Base-by-base conservation (phyloP, 2,888 invertebrate species). In the Agonum fuliginosum region DNA sequence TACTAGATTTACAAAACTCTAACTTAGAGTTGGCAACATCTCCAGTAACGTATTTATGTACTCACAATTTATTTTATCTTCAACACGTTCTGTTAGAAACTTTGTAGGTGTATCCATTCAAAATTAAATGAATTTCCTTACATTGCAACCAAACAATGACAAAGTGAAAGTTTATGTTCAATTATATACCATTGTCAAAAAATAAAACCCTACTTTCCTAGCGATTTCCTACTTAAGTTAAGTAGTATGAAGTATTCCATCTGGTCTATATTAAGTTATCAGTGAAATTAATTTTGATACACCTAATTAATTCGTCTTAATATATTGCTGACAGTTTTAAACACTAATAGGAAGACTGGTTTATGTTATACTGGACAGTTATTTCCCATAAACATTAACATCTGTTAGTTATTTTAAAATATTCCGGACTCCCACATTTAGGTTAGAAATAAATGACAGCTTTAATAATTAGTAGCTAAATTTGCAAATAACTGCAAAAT, bases 301-400 rank as follows among this genome's bases (percentile, higher is more conserved):
- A 30, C 58, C 58, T 62, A 62, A 62, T 62, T 62, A 62, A 62
- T 62, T 30, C 30, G 14, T 27, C 14, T 14, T 27, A 62, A 62
- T 27, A 62, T 30, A 30, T 54, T 30, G 58, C 58, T 62, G 58
- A 62, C 58, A 62, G 58, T 30, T 30, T 62, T 14, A 62, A 30
- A 30, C 54, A 62, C 58, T 62, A 62, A 62, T 27, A 27, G 58
- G 58, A 62, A 62, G 58, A 62, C 27, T 30, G 58, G 58, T 62
- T 62, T 62, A 62, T 62, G 58, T 62, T 62, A 10, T 3, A 6
- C 30, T 30, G 17, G 58, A 62, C 58, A 30, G 58, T 27, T 30
- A 62, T 62, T 30, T 30, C 17, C 30, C 58, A 30, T 62, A 62
- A 62, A 62, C 24, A 54, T 54, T n/a, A 37, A 37, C 46, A 46